phyloP scores from a whole-genome alignment of 2,888 invertebrate species.

The Caenorhabditis panamensis region DNA sequence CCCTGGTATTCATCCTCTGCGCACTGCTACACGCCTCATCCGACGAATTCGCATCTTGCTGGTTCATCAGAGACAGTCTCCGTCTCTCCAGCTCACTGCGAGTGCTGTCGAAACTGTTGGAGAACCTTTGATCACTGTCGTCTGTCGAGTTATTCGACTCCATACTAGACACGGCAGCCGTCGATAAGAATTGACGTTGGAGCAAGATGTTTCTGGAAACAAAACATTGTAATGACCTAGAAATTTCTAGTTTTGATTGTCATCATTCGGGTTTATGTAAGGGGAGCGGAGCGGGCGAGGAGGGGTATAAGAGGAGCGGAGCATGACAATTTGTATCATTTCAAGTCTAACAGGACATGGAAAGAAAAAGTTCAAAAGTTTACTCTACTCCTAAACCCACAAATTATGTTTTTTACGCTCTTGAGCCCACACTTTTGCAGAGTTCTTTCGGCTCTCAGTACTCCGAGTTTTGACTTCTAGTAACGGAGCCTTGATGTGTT shows the following conservation, averaged over 20 bases:
- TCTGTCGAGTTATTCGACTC: slow-evolving; percentile 68
- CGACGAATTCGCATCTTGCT: slow-evolving; percentile 44
- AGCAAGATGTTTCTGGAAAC: slow-evolving; percentile 66
- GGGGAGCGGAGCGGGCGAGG: background rate
- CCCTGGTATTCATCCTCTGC: slow-evolving; percentile 44
- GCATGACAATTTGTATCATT: slow-evolving; percentile 28
- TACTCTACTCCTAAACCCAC: slow-evolving; percentile 33
- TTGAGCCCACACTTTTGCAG: slow-evolving; percentile 33
- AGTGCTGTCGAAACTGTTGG: slow-evolving; percentile 68
- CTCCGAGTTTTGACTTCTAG: slow-evolving; percentile 25
- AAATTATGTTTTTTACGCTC: slow-evolving; percentile 55
- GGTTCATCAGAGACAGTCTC: slow-evolving; percentile 65
- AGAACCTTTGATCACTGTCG: slow-evolving; percentile 65
- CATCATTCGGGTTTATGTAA: slow-evolving; percentile 7
- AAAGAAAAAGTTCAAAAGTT: background rate
- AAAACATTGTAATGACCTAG: too few relatives aligned
- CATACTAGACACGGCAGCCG: slow-evolving; percentile 66
- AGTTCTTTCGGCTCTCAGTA: slow-evolving; percentile 45
- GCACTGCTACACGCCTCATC: slow-evolving; percentile 53
- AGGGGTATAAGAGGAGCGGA: background rate
- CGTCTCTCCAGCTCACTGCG: slow-evolving; percentile 67
- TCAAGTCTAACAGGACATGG: too few relatives aligned
- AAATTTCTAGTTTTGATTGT: background rate
- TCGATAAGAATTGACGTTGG: slow-evolving; percentile 71
- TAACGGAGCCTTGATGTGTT: slow-evolving; percentile 20